These are phyloP conservation scores for Trichogramma pretiosum DNA, from an alignment of 1,140 invertebrate genomes.

Conservation along the genomic window DNA sequence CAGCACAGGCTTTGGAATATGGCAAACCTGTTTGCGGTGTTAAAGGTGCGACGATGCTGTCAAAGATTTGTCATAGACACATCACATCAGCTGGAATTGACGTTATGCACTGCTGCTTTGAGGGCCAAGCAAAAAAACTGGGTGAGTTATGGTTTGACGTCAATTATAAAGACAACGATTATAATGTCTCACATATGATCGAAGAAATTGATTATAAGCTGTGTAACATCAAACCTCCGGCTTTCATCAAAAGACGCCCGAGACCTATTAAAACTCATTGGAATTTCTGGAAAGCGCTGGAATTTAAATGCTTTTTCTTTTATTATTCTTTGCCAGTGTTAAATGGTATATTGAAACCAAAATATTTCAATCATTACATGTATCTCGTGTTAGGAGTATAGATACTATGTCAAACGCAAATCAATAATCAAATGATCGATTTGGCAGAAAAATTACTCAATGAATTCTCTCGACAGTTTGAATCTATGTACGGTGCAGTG, in stretches of 20 bases:
- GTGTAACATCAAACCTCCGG: slow-evolving; percentile 1
- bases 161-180: background rate
- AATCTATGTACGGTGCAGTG: background rate
- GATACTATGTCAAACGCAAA: background rate
- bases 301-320: slow-evolving; percentile 10
- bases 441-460: background rate
- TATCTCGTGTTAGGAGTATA: background rate
- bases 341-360: background rate
- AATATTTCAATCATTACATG: slow-evolving; percentile 8
- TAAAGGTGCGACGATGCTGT: background rate
- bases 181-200: background rate
- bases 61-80: slow-evolving; percentile 9
- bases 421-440: background rate
- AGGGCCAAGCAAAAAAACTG: slow-evolving; percentile 14
- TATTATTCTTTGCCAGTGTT: slow-evolving; percentile 10
- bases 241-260: slow-evolving; percentile 6
- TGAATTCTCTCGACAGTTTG: no score
- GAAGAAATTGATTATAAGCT: slow-evolving; percentile 12
- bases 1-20: background rate
- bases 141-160: slow-evolving; percentile 18
- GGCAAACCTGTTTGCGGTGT: no score
- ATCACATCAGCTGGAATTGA: slow-evolving; percentile 1
- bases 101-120: slow-evolving; percentile 11
- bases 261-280: slow-evolving; percentile 3
- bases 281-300: slow-evolving; percentile 11